Evolutionary conservation across 2,113 vertebrate species (phyloP), one percentile per base, ranked within the genome.

Genomic region (Mixornis gularis): DNA sequence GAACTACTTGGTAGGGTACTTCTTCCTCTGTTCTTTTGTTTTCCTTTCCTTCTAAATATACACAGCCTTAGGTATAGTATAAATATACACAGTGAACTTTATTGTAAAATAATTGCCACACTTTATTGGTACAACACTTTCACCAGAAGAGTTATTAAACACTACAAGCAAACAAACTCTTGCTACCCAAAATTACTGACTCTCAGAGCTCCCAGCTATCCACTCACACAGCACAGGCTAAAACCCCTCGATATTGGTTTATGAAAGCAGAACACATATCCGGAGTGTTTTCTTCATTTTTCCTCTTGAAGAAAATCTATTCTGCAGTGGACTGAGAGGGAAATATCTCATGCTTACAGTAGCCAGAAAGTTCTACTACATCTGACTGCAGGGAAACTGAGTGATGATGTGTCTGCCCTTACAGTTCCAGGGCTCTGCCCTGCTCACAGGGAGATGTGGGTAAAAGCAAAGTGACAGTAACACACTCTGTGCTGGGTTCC

Each of bases 11-110:
- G 20, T 55, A 59, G 18, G 24, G 11, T 84, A 40, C 9, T 43
- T 90, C 16, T 48, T 56, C 34, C n/a, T 91, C 63, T 40, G 6
- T 79, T 83, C 26, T 51, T 79, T 78, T 40, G 46, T 40, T 52
- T 58, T 68, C 32, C 43, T 72, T 53, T 52, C 32, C 5, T 56
- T 63, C 62, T 26, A 91, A 64, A 65, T 79, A 63, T 4, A 63
- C 11, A 40, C 51, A 65, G 62, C 40, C 18, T 56, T 58, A 53
- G 15, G n/a, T 69, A 64, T 32, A 62, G 29, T 82, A 81, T 60
- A 85, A 94, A 96, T 86, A 93, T 17, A 92, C 85, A 91, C 68
- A 48, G 38, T 22, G 52, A 65, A 17, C 83, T 95, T 94, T 87
- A 91, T 89, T 89, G 83, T 76, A 94, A 94, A 95, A 89, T 52